These are phyloP conservation scores for Onychorhynchus coronatus DNA, from an alignment of 2,113 vertebrate genomes.

Conservation along the genomic window DNA sequence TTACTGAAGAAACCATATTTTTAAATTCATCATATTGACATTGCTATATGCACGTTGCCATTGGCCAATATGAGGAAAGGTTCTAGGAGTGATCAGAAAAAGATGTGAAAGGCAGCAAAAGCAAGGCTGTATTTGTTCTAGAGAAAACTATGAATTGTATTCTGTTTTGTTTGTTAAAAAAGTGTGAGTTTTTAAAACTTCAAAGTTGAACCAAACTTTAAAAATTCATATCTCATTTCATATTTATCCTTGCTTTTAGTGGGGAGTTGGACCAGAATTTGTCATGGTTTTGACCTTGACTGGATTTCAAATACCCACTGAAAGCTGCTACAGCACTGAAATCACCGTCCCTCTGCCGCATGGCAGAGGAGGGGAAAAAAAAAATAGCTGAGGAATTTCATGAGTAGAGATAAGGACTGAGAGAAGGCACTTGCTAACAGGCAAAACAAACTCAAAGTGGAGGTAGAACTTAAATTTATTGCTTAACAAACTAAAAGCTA, in stretches of 20 bases:
- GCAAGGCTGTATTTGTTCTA: neutral
- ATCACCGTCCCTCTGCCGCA: no score
- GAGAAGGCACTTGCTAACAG: no score
- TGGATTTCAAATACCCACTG: no score
- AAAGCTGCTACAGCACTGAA: no score
- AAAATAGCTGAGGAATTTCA: no score
- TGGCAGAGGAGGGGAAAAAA: no score
- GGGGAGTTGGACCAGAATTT: neutral
- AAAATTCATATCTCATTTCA: neutral
- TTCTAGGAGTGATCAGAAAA: neutral
- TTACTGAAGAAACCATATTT: neutral
- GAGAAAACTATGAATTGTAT: neutral
- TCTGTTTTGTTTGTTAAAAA: neutral
- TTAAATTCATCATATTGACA: neutral
- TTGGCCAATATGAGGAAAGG: neutral
- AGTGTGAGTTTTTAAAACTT: accelerated
- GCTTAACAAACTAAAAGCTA: no score
- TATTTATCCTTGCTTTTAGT: neutral
- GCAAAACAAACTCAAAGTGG: no score
- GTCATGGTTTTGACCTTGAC: no score
- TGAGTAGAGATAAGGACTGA: no score
- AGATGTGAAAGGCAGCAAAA: neutral
- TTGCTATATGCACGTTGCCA: neutral
- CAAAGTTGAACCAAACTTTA: neutral
- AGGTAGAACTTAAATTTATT: no score